Conservation (phyloP, 2,797 vertebrate species). For the Clamator glandarius region DNA sequence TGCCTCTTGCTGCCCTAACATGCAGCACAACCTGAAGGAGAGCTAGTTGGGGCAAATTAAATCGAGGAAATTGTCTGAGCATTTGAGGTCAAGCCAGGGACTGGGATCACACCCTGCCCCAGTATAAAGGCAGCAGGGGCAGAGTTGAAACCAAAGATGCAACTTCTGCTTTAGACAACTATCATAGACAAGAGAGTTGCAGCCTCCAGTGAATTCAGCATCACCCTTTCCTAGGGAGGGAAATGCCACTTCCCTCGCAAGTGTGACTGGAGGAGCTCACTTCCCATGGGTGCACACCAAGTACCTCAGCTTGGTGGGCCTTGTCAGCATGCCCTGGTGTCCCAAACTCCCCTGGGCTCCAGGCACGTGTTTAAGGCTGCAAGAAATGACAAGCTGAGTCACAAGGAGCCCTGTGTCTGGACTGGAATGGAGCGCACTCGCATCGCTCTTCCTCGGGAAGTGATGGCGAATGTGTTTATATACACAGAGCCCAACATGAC, state of each 20-base stretch:
- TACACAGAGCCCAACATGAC: not conserved
- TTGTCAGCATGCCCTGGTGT: accelerated
- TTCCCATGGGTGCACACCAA: accelerated
- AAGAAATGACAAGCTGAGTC: not conserved
- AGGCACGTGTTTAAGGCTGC: not conserved
- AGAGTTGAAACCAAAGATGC: not conserved
- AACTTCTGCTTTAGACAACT: not conserved
- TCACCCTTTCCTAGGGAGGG: not conserved
- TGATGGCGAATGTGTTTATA: not conserved
- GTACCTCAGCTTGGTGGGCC: not conserved
- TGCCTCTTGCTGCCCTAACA: not conserved
- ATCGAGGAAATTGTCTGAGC: not conserved
- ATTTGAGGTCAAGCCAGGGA: not conserved
- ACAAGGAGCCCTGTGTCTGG: not conserved
- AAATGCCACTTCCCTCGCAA: accelerated
- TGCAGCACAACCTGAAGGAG: accelerated
- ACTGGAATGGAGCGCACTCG: accelerated
- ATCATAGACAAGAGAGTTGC: not conserved
- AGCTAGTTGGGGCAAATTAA: not conserved
- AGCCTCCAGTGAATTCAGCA: not conserved
- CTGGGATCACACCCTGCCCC: not conserved
- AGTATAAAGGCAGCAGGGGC: not conserved
- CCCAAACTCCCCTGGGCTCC: not conserved
- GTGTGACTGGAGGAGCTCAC: not conserved
- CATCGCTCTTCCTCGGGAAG: not conserved